phyloP scores from a whole-genome alignment of 1,140 invertebrate species.

The Diorhabda elongata region DNA sequence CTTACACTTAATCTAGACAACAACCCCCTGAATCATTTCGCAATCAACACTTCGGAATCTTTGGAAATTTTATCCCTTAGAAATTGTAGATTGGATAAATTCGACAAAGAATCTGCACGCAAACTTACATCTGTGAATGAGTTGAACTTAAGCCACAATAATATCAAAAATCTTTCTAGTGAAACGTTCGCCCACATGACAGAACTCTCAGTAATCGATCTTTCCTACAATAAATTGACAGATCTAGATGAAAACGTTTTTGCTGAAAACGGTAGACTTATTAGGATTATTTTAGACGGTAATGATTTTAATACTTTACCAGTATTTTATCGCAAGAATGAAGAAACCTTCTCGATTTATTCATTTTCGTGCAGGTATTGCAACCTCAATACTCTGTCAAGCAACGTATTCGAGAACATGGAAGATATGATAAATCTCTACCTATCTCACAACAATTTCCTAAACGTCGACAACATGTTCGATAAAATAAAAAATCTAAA shows the following conservation, averaged over 20 bases:
- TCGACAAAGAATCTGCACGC: slow-evolving; percentile 29
- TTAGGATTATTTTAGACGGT: slow-evolving; percentile 37
- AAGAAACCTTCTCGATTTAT: slow-evolving; percentile 30
- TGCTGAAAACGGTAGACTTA: slow-evolving; percentile 29
- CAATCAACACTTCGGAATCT: slow-evolving; percentile 27
- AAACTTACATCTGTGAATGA: slow-evolving; percentile 30
- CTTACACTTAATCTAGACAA: slow-evolving; percentile 35
- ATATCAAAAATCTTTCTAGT: slow-evolving; percentile 29
- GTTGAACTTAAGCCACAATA: slow-evolving; percentile 41
- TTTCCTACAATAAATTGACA: slow-evolving; percentile 39
- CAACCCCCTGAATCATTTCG: slow-evolving; percentile 38
- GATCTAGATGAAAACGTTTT: slow-evolving; percentile 36
- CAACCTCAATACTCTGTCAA: slow-evolving; percentile 24
- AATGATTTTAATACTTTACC: slow-evolving; percentile 39
- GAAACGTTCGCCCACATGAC: slow-evolving; percentile 33
- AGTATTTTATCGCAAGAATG: slow-evolving; percentile 30
- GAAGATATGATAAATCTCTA: slow-evolving; percentile 28
- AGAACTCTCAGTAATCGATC: slow-evolving; percentile 34
- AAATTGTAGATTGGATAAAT: slow-evolving; percentile 34
- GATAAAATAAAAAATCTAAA: slow-evolving; percentile 28
- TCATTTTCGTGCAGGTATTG: slow-evolving; percentile 42
- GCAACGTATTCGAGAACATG: slow-evolving; percentile 34
- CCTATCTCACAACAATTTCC: slow-evolving; percentile 34
- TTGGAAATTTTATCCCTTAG: slow-evolving; percentile 39
- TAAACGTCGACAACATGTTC: slow-evolving; percentile 30